Conservation (phyloP, 2,113 vertebrate genomes). For the Camelus bactrianus region DNA sequence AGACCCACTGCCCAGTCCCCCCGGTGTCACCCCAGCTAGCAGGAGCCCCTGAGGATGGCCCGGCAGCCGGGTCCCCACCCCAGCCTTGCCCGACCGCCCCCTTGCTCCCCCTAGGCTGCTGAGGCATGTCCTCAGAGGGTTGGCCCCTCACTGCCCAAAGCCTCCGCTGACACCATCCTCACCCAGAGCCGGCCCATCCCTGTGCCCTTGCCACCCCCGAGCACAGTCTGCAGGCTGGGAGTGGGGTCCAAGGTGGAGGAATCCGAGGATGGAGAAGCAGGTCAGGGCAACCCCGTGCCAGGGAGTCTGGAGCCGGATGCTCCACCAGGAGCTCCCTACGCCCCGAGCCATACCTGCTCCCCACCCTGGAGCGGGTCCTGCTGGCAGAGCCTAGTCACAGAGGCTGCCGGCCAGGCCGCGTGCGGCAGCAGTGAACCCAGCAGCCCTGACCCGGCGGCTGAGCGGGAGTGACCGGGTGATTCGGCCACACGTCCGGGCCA, state of each 20-base stretch:
- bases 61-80: neutral
- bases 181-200: neutral
- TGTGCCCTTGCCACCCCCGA: fast-evolving
- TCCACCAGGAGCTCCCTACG: neutral
- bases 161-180: too few species aligned
- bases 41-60: neutral
- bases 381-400: neutral
- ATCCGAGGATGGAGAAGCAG: neutral
- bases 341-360: neutral
- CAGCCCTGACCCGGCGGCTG: neutral
- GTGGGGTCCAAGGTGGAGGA: neutral
- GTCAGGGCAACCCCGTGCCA: fast-evolving
- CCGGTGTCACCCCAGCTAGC: too few species aligned
- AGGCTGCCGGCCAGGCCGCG: neutral
- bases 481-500: too few species aligned
- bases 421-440: neutral
- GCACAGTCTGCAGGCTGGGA: neutral
- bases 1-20: neutral
- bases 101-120: neutral
- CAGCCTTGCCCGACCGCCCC: too few species aligned
- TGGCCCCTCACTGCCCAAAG: fast-evolving
- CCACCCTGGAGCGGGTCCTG: neutral
- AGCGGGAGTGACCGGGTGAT: too few species aligned
- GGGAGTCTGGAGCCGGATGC: too few species aligned
- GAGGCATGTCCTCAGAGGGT: neutral